Conservation (phyloP, 2,888 invertebrate species). For the Hydrotaea diabolus region DNA sequence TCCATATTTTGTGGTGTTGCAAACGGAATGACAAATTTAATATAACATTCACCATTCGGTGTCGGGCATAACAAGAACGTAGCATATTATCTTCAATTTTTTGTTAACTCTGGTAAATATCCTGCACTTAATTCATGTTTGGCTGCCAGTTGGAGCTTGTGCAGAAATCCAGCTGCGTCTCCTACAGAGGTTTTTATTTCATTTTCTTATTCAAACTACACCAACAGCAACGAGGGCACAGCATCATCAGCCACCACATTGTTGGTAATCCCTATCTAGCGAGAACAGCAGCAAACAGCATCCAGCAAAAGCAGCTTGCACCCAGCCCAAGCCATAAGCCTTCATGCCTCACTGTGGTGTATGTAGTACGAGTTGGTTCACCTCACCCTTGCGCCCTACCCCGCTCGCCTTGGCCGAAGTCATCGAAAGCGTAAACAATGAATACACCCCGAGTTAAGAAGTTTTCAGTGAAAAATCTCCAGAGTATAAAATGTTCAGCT, state of each 20-base stretch:
- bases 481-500: slow-evolving; percentile 14
- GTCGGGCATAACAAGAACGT: too few relatives aligned
- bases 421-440: background rate
- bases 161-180: slow-evolving; percentile 43
- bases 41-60: too few relatives aligned
- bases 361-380: background rate
- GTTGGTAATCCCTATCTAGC: background rate
- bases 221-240: background rate
- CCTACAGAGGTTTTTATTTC: slow-evolving; percentile 11
- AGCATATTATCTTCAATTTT: too few relatives aligned
- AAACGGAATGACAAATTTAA: too few relatives aligned
- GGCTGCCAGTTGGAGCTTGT: slow-evolving; percentile 18
- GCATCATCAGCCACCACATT: slow-evolving; percentile 13
- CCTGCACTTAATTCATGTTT: background rate
- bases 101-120: background rate
- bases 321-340: background rate
- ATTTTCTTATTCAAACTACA: background rate
- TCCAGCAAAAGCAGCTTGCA: background rate
- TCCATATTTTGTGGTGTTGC: too few relatives aligned
- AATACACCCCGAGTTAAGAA: background rate
- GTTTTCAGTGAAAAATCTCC: background rate
- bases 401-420: background rate
- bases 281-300: background rate
- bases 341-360: background rate
- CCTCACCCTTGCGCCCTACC: too few relatives aligned